Percentiles rank a stretch among this genome's conserved stretches.
phyloP scores from a whole-genome alignment of 2,797 vertebrate genomes.

The Pachyuromys duprasi region DNA sequence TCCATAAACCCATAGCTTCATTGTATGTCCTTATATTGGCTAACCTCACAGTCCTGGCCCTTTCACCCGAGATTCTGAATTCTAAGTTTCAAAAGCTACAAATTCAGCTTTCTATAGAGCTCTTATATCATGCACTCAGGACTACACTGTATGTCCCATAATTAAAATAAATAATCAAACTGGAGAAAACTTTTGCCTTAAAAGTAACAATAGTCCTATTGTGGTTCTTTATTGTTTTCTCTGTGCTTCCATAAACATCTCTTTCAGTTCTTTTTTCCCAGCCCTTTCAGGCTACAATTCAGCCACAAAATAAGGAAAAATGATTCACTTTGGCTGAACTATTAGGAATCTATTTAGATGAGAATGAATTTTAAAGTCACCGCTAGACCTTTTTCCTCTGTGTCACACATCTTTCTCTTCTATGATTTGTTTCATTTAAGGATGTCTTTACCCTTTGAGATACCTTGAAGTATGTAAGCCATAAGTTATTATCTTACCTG shows the following conservation, averaged over 20 bases:
- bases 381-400: not conserved
- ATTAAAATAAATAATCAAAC: constrained; percentile 17
- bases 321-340: constrained; percentile 6
- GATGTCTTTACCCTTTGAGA: constrained; percentile 53
- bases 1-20: not conserved
- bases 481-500: constrained; percentile 85
- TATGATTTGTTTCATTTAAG: constrained; percentile 56
- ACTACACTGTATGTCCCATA: not conserved
- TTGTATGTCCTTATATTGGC: not conserved
- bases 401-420: not conserved
- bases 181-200: not conserved
- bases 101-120: not conserved
- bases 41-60: not conserved
- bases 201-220: not conserved
- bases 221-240: not conserved
- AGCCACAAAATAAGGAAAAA: constrained; percentile 24
- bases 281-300: not conserved
- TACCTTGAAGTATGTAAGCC: constrained; percentile 67
- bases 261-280: not conserved
- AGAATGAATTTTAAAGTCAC: constrained; percentile 18
- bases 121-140: not conserved
- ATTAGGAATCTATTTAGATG: constrained; percentile 29
- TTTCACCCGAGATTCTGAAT: constrained; percentile 14
- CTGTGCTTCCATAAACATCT: not conserved
- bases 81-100: not conserved